Percentiles rank a stretch among this genome's conserved stretches.
These are phyloP conservation scores for Caranx ignobilis DNA, from an alignment of 2,113 vertebrate genomes.

Conservation along the genomic window DNA sequence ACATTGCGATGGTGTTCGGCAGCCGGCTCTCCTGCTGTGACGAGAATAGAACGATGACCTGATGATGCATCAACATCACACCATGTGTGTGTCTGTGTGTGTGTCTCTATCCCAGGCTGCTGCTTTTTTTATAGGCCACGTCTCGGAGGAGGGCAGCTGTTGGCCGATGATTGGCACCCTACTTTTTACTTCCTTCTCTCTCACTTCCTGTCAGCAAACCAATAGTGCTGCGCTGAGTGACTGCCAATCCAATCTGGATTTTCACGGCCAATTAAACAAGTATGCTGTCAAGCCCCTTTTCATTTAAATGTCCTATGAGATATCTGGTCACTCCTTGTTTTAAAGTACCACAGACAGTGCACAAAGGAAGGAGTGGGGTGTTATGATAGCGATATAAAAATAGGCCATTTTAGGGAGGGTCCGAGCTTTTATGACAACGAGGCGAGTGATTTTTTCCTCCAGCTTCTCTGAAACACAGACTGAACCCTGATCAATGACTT, in stretches of 20 bases:
- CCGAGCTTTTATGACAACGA: neutral
- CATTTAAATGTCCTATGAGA: conserved; percentile 12
- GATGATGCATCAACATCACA: conserved; percentile 46
- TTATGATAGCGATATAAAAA: conserved; percentile 1
- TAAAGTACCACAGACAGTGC: neutral
- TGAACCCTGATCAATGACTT: conserved; percentile 38
- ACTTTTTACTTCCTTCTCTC: conserved; percentile 30
- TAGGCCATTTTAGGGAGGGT: conserved; percentile 11
- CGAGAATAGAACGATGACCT: conserved; percentile 71
- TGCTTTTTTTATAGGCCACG: conserved; percentile 73
- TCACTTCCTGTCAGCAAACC: conserved; percentile 54
- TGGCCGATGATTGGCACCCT: conserved; percentile 63
- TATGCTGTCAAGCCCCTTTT: conserved; percentile 15
- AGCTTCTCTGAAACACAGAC: conserved; percentile 11
- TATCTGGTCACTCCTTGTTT: neutral
- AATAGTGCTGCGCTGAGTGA: conserved; percentile 28
- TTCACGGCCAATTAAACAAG: conserved; percentile 45
- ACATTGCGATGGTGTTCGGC: conserved; percentile 43
- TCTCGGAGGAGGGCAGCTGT: conserved; percentile 76
- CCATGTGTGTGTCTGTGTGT: conserved; percentile 3
- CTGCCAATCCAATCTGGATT: conserved; percentile 49
- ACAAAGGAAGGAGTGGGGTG: neutral
- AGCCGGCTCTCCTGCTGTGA: conserved; percentile 26
- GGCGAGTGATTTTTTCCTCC: conserved; percentile 24
- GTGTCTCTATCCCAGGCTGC: conserved; percentile 53